A percentile compares a stretch with the other conserved stretches of the same genome.
Evolutionary conservation across 2,888 invertebrate species (phyloP).

Genomic region (Melinopterus prodromus): DNA sequence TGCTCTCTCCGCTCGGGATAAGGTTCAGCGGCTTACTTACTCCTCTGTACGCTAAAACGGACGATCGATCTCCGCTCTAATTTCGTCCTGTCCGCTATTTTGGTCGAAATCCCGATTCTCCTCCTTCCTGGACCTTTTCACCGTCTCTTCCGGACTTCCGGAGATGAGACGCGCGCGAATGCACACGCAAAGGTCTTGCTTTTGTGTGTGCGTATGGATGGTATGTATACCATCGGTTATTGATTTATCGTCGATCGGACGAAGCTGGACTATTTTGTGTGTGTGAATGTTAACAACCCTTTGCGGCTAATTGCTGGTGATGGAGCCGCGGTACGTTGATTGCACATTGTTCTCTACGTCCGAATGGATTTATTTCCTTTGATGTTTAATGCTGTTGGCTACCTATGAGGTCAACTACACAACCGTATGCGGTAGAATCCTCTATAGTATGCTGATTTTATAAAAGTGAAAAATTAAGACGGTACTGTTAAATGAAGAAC

Average conservation of each 20-base stretch:
- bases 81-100: background rate
- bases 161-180: background rate
- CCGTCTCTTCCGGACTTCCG: slow-evolving; percentile 4
- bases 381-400: background rate
- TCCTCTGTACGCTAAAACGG: background rate
- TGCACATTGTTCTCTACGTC: background rate
- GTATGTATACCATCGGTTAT: background rate
- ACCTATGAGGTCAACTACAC: no score
- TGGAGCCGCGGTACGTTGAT: background rate
- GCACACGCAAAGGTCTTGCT: background rate
- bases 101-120: background rate
- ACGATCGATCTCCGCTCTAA: background rate
- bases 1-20: background rate
- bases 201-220: background rate
- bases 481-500: no score
- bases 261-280: background rate
- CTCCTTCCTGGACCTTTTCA: background rate
- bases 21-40: background rate
- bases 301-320: background rate
- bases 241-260: background rate
- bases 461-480: no score
- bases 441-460: no score
- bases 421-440: background rate
- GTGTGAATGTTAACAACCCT: background rate
- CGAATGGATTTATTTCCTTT: background rate